phyloP scores from a whole-genome alignment of 2,113 vertebrate species.

The Sialia sialis region DNA sequence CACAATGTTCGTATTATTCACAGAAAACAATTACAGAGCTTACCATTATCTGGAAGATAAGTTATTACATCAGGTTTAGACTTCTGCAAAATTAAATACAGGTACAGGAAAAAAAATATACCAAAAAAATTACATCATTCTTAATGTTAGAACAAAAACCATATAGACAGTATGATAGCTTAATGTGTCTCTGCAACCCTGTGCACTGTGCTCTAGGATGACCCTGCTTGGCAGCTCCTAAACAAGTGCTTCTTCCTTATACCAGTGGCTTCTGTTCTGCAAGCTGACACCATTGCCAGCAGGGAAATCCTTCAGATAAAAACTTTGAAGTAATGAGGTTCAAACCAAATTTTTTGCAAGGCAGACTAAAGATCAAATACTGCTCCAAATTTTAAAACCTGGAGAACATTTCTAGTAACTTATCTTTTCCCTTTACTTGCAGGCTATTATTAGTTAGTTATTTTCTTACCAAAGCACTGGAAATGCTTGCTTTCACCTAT shows the following conservation, averaged over 20 bases:
- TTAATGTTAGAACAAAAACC: not conserved
- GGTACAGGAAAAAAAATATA: fast-evolving
- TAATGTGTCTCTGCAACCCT: not conserved
- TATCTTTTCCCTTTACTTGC: not conserved
- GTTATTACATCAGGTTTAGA: not conserved
- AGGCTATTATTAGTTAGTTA: not conserved
- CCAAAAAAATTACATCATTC: not conserved
- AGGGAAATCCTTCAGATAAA: not conserved
- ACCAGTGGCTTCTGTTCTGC: not conserved
- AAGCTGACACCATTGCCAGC: not conserved
- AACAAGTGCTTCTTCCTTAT: not conserved
- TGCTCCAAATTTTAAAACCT: not conserved
- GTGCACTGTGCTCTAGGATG: not conserved
- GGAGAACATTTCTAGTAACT: not conserved
- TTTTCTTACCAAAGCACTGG: not conserved
- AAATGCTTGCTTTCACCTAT: not conserved
- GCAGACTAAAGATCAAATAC: not conserved
- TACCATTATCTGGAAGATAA: not conserved
- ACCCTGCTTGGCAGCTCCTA: not conserved
- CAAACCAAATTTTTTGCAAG: not conserved
- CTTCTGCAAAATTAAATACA: not conserved
- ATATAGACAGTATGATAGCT: not conserved
- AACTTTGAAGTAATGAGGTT: not conserved
- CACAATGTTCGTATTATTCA: not conserved
- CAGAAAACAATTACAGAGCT: conserved; percentile 12